A percentile compares a stretch with the other conserved stretches of the same genome.
Conservation (phyloP, 2,113 vertebrate species). For the Cephalopterus ornatus region DNA sequence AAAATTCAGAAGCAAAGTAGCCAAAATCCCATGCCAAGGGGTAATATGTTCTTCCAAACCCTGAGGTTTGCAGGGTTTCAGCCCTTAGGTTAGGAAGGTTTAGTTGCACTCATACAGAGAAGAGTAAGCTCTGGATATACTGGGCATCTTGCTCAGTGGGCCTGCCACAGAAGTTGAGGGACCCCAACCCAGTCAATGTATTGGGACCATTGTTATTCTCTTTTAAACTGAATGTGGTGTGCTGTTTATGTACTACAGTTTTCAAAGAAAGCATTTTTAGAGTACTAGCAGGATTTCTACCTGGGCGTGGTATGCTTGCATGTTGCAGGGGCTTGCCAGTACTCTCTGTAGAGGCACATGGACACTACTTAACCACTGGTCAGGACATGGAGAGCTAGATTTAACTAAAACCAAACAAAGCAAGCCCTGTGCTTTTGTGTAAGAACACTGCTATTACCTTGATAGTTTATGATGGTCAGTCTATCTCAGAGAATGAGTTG, state of each 20-base stretch:
- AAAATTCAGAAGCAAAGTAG: slow-evolving; percentile 10
- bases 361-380: not conserved
- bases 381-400: not conserved
- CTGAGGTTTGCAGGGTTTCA: rapidly evolving
- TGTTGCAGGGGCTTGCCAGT: not conserved
- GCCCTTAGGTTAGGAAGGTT: not conserved
- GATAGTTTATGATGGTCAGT: not conserved
- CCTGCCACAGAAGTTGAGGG: not conserved
- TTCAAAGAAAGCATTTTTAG: not conserved
- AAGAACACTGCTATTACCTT: not conserved
- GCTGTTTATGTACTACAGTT: not conserved
- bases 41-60: not conserved
- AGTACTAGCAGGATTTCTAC: not conserved
- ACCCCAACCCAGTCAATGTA: not conserved
- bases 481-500: not conserved
- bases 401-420: not conserved
- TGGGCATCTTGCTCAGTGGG: rapidly evolving
- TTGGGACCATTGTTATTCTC: not conserved
- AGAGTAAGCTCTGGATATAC: not conserved
- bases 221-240: not conserved
- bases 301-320: not conserved
- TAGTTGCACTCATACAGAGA: not conserved
- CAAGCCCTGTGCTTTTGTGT: not conserved
- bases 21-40: not conserved
- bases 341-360: not conserved